Conservation (phyloP, 1,140 invertebrate species). For the Drosophila navojoa region DNA sequence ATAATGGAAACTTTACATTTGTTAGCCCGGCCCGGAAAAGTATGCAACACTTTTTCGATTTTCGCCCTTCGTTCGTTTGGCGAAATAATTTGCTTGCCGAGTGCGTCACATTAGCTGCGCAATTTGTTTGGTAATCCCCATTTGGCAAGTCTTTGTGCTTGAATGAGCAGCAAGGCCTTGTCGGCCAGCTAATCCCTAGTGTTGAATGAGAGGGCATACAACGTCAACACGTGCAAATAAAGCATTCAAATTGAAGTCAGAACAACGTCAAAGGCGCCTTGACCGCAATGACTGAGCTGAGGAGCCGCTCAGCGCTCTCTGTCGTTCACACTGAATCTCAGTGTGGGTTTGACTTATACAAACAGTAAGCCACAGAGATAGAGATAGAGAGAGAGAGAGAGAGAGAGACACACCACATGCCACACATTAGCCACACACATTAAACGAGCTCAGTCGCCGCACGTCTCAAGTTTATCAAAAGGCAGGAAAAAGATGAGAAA, state of each 20-base stretch:
- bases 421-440: slow-evolving; percentile 38
- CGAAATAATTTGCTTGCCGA: slow-evolving; percentile 17
- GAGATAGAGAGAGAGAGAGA: too few species aligned
- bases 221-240: slow-evolving; percentile 80
- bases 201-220: slow-evolving; percentile 24
- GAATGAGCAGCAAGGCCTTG: slow-evolving; percentile 50
- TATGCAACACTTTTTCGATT: slow-evolving; percentile 38
- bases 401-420: slow-evolving; percentile 8
- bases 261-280: slow-evolving; percentile 59
- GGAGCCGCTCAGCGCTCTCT: slow-evolving; percentile 41
- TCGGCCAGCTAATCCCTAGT: slow-evolving; percentile 65
- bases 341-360: slow-evolving; percentile 71
- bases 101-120: slow-evolving; percentile 67
- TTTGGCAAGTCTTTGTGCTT: slow-evolving; percentile 51
- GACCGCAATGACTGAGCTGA: slow-evolving; percentile 77
- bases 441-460: slow-evolving; percentile 45
- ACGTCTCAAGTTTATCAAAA: slow-evolving; percentile 81
- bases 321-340: slow-evolving; percentile 51
- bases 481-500: slow-evolving; percentile 43
- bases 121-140: slow-evolving; percentile 78
- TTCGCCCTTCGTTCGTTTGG: neutral
- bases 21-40: slow-evolving; percentile 18
- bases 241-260: slow-evolving; percentile 63
- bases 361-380: slow-evolving; percentile 61
- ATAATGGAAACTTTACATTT: slow-evolving; percentile 40